Evolutionary conservation across 1,140 invertebrate species (phyloP), one percentile per base, ranked within the genome.

Genomic region (Aphaenogaster ashmeadi): DNA sequence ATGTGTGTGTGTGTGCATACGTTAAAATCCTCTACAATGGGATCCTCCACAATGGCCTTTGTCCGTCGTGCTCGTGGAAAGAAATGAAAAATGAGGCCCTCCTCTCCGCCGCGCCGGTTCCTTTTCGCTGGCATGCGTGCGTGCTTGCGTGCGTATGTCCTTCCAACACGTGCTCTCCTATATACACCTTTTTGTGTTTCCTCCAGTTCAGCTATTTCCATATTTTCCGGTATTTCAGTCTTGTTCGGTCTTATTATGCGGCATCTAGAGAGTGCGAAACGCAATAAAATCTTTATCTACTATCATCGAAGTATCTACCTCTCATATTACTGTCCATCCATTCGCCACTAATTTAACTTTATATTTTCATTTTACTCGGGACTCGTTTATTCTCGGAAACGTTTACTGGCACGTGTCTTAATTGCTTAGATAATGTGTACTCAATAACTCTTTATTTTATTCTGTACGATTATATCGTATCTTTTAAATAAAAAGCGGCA

Each of bases 31-130:
- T 87, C 81, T 54, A 92, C 90, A 92, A 92, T 92, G 80, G 91
- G 91, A 92, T 92, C 75, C 91, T 92, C 87, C 81, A 92, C 91
- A 92, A 92, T 92, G 85, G 91, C 91, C 91, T 92, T 92, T 92
- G 91, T 92, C 91, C 91, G 89, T 77, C 74, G 79, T 62, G 87
- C 90, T 87, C 83, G 87, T 86, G 91, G 83, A 92, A 91, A 92
- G 91, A 92, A 91, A 91, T 91, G 90, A 91, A 92, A 91, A 92
- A 90, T 88, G 91, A 89, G 91, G 60, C 90, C 47, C 85, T 60
- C 86, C 81, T 74, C 52, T 62, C 44, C 47, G 27, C 44, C 47
- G 27, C 64, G 36, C 33, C 21, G 69, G 33, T 78, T 27, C 60
- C 9, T 69, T 27, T 11, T 52, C 56, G 66, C 56, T 38, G 18